phyloP scores from a whole-genome alignment of 2,888 invertebrate species.

The Deroplatys truncata region DNA sequence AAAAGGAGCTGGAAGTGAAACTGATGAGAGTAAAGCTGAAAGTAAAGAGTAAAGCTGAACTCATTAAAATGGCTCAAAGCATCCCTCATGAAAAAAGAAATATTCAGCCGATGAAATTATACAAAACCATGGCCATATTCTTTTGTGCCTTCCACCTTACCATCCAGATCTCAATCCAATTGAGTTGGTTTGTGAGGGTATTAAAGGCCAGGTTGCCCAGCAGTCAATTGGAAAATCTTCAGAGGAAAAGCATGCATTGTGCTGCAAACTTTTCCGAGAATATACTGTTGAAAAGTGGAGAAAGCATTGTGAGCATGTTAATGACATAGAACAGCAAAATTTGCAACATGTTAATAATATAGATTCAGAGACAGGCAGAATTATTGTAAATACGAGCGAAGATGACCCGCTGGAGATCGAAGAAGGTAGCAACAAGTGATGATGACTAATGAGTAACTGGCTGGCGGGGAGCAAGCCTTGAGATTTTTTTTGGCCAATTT shows the following conservation, averaged over 20 bases:
- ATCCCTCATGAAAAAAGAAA: background rate
- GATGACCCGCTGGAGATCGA: no score
- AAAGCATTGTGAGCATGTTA: background rate
- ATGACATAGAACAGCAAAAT: background rate
- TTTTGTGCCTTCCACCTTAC: constrained; percentile 34
- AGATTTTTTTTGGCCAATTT: no score
- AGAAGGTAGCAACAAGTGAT: no score
- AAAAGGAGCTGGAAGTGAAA: no score
- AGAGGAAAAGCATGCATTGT: background rate
- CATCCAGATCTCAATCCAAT: constrained; percentile 35
- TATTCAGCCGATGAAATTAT: background rate
- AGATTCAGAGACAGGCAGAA: background rate
- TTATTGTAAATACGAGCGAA: background rate
- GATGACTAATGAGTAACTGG: no score
- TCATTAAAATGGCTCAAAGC: background rate
- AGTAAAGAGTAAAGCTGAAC: no score
- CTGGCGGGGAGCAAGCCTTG: no score
- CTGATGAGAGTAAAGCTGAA: no score
- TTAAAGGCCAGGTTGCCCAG: constrained; percentile 30
- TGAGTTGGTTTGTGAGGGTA: constrained; percentile 27
- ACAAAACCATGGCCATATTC: constrained; percentile 29
- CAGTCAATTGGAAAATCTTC: background rate
- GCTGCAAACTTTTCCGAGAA: background rate
- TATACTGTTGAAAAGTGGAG: background rate
- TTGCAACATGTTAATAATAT: background rate